Percentiles rank a stretch among this genome's conserved stretches.
phyloP scores from a whole-genome alignment of 2,888 invertebrate genomes.

The Nebria salina region DNA sequence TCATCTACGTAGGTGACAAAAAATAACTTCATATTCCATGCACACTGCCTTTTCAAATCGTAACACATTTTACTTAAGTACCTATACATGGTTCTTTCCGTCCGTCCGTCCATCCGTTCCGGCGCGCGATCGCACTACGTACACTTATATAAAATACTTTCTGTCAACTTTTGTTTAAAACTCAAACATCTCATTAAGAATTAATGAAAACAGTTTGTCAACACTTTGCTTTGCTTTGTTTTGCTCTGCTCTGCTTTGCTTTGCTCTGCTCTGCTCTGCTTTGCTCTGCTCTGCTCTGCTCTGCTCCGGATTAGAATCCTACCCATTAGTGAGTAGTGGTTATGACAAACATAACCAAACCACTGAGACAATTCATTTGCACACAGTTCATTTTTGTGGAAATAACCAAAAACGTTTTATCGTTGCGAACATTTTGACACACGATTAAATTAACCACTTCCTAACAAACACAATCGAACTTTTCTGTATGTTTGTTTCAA shows the following conservation, averaged over 20 bases:
- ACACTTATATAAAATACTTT: too few relatives aligned
- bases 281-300: too few relatives aligned
- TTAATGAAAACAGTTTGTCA: too few relatives aligned
- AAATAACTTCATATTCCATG: background rate
- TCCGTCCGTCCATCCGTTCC: too few relatives aligned
- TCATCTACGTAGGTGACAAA: background rate
- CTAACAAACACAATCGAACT: background rate
- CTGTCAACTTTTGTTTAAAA: background rate
- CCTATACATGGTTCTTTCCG: too few relatives aligned
- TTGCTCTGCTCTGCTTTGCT: too few relatives aligned
- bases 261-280: too few relatives aligned
- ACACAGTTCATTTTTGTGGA: background rate
- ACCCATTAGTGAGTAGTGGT: background rate
- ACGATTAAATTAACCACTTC: background rate
- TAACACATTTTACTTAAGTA: background rate
- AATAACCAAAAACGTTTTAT: background rate
- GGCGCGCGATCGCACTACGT: too few relatives aligned
- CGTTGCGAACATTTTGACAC: background rate
- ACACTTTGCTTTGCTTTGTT: too few relatives aligned
- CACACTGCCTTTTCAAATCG: background rate
- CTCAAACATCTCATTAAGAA: background rate
- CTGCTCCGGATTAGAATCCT: background rate
- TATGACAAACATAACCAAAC: background rate
- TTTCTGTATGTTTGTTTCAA: background rate
- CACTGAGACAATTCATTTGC: background rate